A percentile compares a stretch with the other conserved stretches of the same genome.
phyloP scores from a whole-genome alignment of 2,113 vertebrate species.

The Neotragus moschatus region DNA sequence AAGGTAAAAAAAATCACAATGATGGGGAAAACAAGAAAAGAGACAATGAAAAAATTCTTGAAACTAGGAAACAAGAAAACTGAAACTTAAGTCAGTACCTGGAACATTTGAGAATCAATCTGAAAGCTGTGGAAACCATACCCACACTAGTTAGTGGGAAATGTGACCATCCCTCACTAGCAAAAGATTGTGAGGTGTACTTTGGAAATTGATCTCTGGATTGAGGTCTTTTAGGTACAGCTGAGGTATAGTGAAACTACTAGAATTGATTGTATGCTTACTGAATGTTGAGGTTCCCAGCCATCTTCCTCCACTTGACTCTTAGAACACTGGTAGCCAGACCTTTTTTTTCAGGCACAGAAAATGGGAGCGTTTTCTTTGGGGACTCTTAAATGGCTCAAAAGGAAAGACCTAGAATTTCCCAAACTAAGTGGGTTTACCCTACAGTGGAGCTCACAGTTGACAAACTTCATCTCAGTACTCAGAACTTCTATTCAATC shows the following conservation, averaged over 20 bases:
- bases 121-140: background rate
- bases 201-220: background rate
- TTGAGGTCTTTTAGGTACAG: conserved; percentile 3
- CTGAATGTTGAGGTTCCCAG: background rate
- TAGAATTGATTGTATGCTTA: background rate
- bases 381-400: background rate
- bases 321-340: background rate
- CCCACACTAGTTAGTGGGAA: background rate
- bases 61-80: conserved; percentile 17
- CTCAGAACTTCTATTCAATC: conserved; percentile 30
- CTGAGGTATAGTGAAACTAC: conserved; percentile 2
- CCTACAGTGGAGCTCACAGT: background rate
- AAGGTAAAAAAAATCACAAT: background rate
- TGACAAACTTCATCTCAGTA: background rate
- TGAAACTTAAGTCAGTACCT: conserved; percentile 1
- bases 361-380: background rate
- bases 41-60: background rate
- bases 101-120: conserved; percentile 3
- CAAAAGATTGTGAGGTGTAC: background rate
- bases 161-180: background rate
- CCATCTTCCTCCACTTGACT: background rate
- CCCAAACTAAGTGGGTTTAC: background rate
- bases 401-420: background rate
- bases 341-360: background rate
- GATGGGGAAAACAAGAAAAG: background rate